Evolutionary conservation across 2,888 invertebrate species (phyloP).

Genomic region (Troides aeacus): DNA sequence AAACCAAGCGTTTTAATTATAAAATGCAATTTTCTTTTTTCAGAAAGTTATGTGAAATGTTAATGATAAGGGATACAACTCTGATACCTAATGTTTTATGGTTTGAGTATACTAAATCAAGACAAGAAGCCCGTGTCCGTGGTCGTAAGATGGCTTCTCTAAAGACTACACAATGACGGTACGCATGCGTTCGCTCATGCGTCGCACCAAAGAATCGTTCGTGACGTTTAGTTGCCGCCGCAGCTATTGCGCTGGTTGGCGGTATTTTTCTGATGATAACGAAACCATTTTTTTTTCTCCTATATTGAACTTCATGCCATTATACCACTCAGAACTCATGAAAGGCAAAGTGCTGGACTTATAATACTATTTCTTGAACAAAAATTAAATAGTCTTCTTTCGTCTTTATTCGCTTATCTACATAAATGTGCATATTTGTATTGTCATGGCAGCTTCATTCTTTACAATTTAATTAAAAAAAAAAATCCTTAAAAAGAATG

Average conservation of each 20-base stretch:
- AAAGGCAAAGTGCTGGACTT: neutral
- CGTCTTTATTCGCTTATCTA: neutral
- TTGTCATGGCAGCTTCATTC: conserved; percentile 20
- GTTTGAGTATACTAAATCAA: conserved; percentile 95
- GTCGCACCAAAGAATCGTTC: conserved; percentile 61
- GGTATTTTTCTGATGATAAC: conserved; percentile 49
- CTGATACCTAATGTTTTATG: conserved; percentile 94
- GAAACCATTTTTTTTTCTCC: conserved; percentile 19
- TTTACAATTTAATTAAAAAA: neutral
- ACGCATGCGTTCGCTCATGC: conserved; percentile 65
- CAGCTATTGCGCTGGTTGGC: conserved; percentile 61
- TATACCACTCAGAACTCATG: neutral
- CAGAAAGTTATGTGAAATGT: conserved; percentile 91
- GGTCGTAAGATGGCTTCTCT: conserved; percentile 89
- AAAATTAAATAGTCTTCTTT: neutral
- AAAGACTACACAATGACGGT: conserved; percentile 89
- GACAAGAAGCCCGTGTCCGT: conserved; percentile 90
- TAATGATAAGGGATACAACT: conserved; percentile 92
- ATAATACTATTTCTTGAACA: neutral
- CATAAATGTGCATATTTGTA: neutral
- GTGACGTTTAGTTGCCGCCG: conserved; percentile 70
- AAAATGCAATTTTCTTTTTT: conserved; percentile 41
- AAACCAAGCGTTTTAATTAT: neutral
- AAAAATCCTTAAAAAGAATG: neutral
- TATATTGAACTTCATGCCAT: conserved; percentile 5